Evolutionary conservation across 2,113 vertebrate species (phyloP), one percentile per base, ranked within the genome.

Genomic region (Panthera tigris): DNA sequence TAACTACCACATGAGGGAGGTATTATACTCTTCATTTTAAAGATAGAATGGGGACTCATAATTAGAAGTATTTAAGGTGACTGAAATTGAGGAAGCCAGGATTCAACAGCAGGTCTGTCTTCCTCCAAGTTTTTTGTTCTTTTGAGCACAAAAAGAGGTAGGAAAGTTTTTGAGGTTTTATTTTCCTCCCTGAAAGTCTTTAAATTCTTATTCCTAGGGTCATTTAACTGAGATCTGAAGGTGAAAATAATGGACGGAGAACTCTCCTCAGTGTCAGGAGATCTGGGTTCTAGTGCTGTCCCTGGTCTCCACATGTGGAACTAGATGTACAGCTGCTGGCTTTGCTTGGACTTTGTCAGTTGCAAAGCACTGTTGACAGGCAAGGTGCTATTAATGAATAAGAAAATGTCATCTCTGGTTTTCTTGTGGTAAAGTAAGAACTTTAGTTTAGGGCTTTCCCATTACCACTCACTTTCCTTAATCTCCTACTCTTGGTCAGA

Each of bases 131-230:
- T 23, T 88, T 55, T 50, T 36, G 7, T 16, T 97, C 15, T 89
- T 96, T 94, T 82, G 14, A 95, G 52, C 16, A 61, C 39, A 79
- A 48, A 18, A 66, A 15, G 65, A 69, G 21, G 45, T 36, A 61
- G 55, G 50, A n/a, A 80, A n/a, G 19, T 33, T 89, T 88, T 79
- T 61, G 12, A 93, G 39, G 65, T 39, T 50, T 79, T 73, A 82
- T 63, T 80, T 21, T 18, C 1, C 9, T 7, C 10, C 13, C 50
- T 36, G 3, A 39, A 81, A 87, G 18, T 66, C 50, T 89, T 92
- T 50, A 96, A 63, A 69, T 76, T 92, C 50, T 85, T 92, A 65
- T 80, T 97, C 31, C 18, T 61, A 83, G 29, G 23, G 82, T 82
- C n/a, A 93, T 50, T 87, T 93, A 87, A 69, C 48, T 82, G 16